These are phyloP conservation scores for Pantherophis alleghaniensis DNA, from an alignment of 2,797 vertebrate genomes.

Conservation along the genomic window DNA sequence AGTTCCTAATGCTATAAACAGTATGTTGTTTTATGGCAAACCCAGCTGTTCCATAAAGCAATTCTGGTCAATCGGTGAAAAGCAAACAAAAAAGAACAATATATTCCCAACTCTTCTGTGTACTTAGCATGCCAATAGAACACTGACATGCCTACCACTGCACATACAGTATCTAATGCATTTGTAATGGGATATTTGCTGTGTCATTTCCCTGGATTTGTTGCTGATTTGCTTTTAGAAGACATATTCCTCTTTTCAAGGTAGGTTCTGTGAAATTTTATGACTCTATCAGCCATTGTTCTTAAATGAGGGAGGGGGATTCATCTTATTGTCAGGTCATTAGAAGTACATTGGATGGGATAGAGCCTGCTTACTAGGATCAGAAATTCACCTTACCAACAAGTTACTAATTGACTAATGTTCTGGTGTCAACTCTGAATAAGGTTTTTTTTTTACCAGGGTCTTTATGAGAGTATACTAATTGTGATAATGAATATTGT, in stretches of 20 bases:
- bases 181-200: constrained; percentile 15
- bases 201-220: not conserved
- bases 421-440: not conserved
- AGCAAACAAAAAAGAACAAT: not conserved
- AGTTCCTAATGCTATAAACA: constrained; percentile 21
- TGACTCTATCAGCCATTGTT: not conserved
- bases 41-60: constrained; percentile 2
- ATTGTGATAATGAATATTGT: not conserved
- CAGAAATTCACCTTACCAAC: not conserved
- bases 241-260: not conserved
- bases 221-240: constrained; percentile 8
- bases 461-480: not conserved
- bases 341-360: not conserved
- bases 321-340: not conserved
- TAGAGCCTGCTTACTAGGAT: not conserved
- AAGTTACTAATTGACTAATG: not conserved
- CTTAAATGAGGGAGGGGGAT: not conserved
- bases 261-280: constrained; percentile 20
- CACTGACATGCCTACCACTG: not conserved
- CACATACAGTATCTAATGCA: not conserved
- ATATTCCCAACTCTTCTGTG: not conserved
- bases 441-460: not conserved
- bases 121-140: not conserved
- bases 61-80: accelerated
- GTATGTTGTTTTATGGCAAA: constrained; percentile 21